Conservation (phyloP, 2,888 invertebrate genomes). For the Harpalus rubripes region DNA sequence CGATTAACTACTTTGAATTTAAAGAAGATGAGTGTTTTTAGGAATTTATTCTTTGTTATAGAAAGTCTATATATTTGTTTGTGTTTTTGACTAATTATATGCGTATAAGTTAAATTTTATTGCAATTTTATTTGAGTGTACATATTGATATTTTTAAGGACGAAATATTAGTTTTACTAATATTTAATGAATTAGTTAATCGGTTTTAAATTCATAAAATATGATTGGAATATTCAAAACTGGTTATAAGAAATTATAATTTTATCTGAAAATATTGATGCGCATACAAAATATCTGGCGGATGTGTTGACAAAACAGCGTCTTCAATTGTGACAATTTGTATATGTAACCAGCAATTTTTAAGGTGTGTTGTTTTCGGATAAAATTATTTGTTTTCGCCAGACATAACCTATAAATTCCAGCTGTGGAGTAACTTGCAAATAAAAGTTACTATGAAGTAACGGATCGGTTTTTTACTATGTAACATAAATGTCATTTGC, state of each 20-base stretch:
- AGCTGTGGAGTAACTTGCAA: background rate
- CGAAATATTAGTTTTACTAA: background rate
- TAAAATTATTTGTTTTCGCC: too few relatives aligned
- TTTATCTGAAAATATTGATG: background rate
- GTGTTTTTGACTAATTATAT: too few relatives aligned
- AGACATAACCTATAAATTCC: too few relatives aligned
- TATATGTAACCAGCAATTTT: too few relatives aligned
- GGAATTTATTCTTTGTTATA: too few relatives aligned
- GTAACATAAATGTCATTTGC: slow-evolving; percentile 79
- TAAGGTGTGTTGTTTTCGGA: too few relatives aligned
- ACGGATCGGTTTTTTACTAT: slow-evolving; percentile 74
- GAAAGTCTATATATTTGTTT: background rate
- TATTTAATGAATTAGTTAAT: background rate
- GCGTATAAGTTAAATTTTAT: too few relatives aligned
- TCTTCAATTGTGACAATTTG: too few relatives aligned
- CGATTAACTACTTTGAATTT: background rate
- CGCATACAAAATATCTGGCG: too few relatives aligned
- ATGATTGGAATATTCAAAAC: background rate
- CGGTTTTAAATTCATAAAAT: background rate
- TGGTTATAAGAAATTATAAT: background rate
- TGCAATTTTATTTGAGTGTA: background rate
- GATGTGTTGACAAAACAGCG: too few relatives aligned
- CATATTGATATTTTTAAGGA: background rate
- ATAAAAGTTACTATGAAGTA: slow-evolving; percentile 41
- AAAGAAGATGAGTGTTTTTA: too few relatives aligned